phyloP scores from a whole-genome alignment of 2,888 invertebrate species.

The Lamellibrachia satsuma region DNA sequence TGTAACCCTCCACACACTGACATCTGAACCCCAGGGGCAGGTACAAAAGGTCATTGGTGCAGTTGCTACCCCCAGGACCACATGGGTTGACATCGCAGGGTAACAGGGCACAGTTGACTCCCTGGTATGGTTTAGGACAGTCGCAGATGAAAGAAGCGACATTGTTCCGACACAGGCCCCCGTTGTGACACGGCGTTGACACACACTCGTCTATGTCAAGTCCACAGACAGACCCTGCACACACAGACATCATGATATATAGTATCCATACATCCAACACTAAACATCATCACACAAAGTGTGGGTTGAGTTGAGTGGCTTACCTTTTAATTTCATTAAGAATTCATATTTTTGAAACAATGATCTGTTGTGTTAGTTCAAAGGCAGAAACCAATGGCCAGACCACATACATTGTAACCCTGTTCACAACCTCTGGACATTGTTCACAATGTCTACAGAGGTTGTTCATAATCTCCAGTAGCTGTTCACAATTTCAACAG shows the following conservation, averaged over 20 bases:
- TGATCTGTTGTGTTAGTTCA: no score
- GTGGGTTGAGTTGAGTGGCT: no score
- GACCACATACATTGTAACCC: no score
- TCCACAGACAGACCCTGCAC: conserved; percentile 33
- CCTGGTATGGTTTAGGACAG: conserved; percentile 33
- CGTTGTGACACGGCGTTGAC: conserved; percentile 33
- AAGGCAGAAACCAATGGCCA: no score
- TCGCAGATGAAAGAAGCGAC: conserved; percentile 30
- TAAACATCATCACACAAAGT: no score
- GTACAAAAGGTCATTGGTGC: conserved; percentile 31
- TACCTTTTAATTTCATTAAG: no score
- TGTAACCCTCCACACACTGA: conserved; percentile 29
- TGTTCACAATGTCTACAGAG: no score
- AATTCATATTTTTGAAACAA: no score
- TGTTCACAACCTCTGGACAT: no score
- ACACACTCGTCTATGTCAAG: conserved; percentile 35
- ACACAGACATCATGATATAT: not conserved
- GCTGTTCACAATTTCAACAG: not conserved
- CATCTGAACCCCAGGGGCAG: conserved; percentile 36
- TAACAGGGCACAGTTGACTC: conserved; percentile 29
- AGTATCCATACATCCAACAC: no score
- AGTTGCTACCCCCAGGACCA: conserved; percentile 27
- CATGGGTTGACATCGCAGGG: conserved; percentile 37
- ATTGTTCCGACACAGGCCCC: conserved; percentile 30
- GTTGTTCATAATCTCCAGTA: no score